phyloP scores from a whole-genome alignment of 2,888 invertebrate genomes.

The Campoletis raptor region DNA sequence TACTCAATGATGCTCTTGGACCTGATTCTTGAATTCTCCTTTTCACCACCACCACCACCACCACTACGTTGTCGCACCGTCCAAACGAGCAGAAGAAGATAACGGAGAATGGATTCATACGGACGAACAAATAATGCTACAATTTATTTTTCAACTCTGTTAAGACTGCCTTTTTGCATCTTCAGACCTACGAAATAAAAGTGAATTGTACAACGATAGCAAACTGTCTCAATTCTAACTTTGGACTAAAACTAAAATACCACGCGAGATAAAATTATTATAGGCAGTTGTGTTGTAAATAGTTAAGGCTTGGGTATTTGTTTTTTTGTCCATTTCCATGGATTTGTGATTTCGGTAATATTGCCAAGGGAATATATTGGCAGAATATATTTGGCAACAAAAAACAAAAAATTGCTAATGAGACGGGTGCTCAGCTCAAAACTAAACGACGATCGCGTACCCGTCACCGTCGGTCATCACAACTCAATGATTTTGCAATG shows the following conservation, averaged over 20 bases:
- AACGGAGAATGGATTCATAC: neutral
- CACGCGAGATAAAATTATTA: neutral
- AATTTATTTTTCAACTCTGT: neutral
- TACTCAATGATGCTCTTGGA: slow-evolving; percentile 76
- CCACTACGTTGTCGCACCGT: neutral
- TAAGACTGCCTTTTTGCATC: neutral
- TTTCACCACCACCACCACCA: too few species aligned
- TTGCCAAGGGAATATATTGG: too few species aligned
- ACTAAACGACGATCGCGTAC: neutral
- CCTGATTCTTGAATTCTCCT: neutral
- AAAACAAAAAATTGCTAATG: too few species aligned
- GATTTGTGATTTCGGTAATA: too few species aligned
- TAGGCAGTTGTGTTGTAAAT: neutral
- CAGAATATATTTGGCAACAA: too few species aligned
- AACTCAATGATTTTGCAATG: neutral
- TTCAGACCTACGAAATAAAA: neutral
- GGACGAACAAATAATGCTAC: neutral
- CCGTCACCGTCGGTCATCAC: neutral
- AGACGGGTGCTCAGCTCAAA: neutral
- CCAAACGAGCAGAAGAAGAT: neutral
- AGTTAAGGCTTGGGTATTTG: neutral
- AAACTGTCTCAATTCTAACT: neutral
- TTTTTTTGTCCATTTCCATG: too few species aligned
- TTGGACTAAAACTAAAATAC: neutral
- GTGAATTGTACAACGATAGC: neutral